Conservation (phyloP, 2,113 vertebrate genomes). For the Bufo bufo region DNA sequence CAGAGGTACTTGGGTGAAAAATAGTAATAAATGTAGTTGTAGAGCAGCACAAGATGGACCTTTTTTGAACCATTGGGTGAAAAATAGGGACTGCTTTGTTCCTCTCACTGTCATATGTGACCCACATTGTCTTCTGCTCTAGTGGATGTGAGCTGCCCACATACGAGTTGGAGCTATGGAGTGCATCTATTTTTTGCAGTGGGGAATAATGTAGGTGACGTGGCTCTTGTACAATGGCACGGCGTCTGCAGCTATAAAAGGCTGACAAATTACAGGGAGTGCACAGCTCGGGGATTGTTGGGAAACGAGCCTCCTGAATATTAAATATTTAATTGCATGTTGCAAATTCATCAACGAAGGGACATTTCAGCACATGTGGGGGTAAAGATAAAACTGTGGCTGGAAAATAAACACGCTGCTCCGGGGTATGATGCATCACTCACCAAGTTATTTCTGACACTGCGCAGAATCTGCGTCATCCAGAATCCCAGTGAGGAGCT, state of each 20-base stretch:
- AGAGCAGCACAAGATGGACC: too few species aligned
- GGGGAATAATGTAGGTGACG: neutral
- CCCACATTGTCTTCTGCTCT: neutral
- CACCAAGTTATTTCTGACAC: neutral
- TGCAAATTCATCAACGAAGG: conserved; percentile 15
- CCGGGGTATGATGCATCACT: conserved; percentile 17
- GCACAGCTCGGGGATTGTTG: neutral
- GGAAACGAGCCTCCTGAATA: neutral
- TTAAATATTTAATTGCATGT: conserved; percentile 43
- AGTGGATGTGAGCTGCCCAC: neutral
- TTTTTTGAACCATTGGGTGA: too few species aligned
- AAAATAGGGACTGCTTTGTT: too few species aligned
- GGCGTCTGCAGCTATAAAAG: neutral
- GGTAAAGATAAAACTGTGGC: neutral
- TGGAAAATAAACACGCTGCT: neutral
- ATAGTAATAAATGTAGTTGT: too few species aligned
- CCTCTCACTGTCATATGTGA: too few species aligned
- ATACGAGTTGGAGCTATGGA: neutral
- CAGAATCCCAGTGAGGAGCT: neutral
- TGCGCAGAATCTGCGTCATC: neutral
- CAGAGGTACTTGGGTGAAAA: too few species aligned
- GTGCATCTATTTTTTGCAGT: neutral
- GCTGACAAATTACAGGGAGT: conserved; percentile 18
- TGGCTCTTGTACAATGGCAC: neutral
- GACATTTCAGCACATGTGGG: neutral